These are phyloP conservation scores for Fundulus diaphanus DNA, from an alignment of 2,797 vertebrate species.

Conservation along the genomic window DNA sequence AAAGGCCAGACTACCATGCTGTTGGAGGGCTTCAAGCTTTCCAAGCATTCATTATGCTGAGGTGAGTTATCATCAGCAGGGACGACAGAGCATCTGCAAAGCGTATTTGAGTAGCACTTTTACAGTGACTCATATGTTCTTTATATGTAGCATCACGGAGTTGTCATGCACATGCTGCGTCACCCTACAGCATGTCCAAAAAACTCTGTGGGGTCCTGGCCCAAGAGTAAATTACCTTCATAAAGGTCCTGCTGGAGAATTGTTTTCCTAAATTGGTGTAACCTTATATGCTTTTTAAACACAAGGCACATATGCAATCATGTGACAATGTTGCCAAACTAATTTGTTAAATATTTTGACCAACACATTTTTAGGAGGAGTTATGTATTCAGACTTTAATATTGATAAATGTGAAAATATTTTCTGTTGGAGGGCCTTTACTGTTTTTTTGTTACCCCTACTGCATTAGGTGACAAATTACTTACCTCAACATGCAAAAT, in stretches of 20 bases:
- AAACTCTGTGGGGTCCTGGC: neutral
- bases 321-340: neutral
- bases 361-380: neutral
- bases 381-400: neutral
- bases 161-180: neutral
- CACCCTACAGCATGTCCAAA: neutral
- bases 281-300: neutral
- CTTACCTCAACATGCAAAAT: constrained; percentile 25
- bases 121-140: neutral
- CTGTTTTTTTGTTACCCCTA: neutral
- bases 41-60: neutral
- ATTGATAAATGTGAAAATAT: neutral
- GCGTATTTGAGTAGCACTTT: neutral
- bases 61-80: neutral
- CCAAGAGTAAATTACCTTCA: neutral
- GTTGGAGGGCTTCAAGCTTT: neutral
- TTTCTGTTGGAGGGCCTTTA: neutral
- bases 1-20: neutral
- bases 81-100: neutral
- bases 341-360: neutral
- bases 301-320: neutral
- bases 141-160: neutral
- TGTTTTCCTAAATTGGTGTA: neutral
- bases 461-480: constrained; percentile 3
- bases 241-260: neutral